Base-by-base conservation (phyloP, 2,888 invertebrate genomes). In the Sisyra terminalis region DNA sequence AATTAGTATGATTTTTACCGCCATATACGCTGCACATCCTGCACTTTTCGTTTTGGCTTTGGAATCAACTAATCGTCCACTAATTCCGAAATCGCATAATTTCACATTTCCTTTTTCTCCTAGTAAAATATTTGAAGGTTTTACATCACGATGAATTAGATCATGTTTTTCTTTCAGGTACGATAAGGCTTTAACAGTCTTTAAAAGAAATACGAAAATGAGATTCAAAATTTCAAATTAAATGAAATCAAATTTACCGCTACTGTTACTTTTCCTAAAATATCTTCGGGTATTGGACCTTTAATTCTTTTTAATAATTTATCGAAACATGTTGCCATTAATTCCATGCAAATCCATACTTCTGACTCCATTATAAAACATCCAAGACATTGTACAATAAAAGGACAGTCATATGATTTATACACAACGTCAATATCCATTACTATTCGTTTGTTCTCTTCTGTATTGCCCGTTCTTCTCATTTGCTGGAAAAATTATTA, bases 261-360 rank as follows among this genome's bases (percentile, higher is more conserved):
- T 48, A 94, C 85, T 46, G 94, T 89, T 51, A 98, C 89, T 71
- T 96, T 96, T 51, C 97, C 97, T 50, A 98, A 70, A 57, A 98
- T 92, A 53, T 76, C 73, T 67, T 98, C 97, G 3, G 97, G 97
- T 56, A 98, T 86, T n/a, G 93, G 84, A 50, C 76, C 75, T 47
- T 81, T 79, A 31, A 86, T 70, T 52, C 79, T 67, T 63, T 90
- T 92, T 47, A 96, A 70, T 55, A 99, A 67, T 67, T 97, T 97
- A 62, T 98, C 98, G 58, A 98, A 85, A 66, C 98, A 98, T 14
- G 94, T 93, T 10, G 92, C 84, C 98, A 99, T 98, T 50, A 97
- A 71, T 66, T 98, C 98, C 98, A 98, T 99, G 61, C 97, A 98
- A 58, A 99, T 97, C 93, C 97, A 97, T 1, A 98, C 96, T 62